Percentiles rank a stretch among this genome's conserved stretches.
Conservation (phyloP, 2,113 vertebrate genomes). For the Pseudorectes ferrugineus region DNA sequence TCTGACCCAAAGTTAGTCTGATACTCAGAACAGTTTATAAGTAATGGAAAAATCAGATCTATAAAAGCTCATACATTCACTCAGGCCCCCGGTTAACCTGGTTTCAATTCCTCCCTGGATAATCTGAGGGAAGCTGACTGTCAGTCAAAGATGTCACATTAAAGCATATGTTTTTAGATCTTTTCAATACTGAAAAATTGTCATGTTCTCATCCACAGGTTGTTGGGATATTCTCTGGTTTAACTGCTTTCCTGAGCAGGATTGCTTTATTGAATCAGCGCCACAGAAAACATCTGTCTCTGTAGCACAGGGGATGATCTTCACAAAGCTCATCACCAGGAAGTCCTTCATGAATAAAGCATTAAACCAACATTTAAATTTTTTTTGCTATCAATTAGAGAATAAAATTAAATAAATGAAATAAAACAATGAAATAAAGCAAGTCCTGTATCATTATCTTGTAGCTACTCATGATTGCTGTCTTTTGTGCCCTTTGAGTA, state of each 20-base stretch:
- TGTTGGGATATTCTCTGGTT: conserved; percentile 25
- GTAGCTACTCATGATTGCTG: not conserved
- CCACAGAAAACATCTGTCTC: conserved; percentile 42
- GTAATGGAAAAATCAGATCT: conserved; percentile 22
- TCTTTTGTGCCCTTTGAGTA: not conserved
- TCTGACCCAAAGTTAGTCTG: not conserved
- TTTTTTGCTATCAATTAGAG: not conserved
- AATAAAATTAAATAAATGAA: not conserved
- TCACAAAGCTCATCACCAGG: not conserved
- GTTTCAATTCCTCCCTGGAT: not conserved
- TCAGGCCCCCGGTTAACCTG: not conserved
- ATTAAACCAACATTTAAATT: not conserved
- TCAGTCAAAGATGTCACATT: conserved; percentile 39
- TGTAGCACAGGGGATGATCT: conserved; percentile 10
- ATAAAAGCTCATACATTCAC: not conserved
- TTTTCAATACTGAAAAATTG: conserved; percentile 14
- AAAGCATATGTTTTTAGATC: not conserved
- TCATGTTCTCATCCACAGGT: conserved; percentile 14
- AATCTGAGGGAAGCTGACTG: not conserved
- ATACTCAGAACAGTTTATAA: not conserved
- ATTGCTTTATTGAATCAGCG: conserved; percentile 34
- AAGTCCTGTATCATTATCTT: not conserved
- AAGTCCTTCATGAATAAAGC: not conserved
- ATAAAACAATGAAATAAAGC: not conserved
- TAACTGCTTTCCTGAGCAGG: conserved; percentile 4